These are phyloP conservation scores for Oligia latruncula DNA, from an alignment of 2,888 invertebrate genomes.

Conservation along the genomic window DNA sequence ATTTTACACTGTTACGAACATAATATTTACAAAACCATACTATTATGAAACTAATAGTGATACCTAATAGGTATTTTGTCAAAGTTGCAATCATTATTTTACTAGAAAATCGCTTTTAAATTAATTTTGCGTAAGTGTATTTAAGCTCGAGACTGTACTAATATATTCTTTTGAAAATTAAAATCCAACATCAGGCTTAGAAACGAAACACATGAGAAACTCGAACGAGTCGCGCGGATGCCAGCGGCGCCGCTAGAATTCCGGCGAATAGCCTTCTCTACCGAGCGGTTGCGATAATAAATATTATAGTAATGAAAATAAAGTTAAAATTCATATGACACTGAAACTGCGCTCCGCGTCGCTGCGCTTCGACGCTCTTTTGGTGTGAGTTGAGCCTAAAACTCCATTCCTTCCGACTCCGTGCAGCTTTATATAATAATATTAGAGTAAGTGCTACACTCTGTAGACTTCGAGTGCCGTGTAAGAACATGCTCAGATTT, in stretches of 20 bases:
- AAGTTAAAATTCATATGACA: too few species aligned
- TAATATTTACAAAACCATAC: neutral
- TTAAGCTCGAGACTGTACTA: neutral
- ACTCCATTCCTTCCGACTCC: neutral
- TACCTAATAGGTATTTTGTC: neutral
- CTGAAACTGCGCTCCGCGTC: too few species aligned
- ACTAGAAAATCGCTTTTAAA: neutral
- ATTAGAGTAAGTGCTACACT: constrained; percentile 12
- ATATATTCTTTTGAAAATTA: neutral
- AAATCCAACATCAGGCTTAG: neutral
- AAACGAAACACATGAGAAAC: too few species aligned
- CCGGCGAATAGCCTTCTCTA: too few species aligned
- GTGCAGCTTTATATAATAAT: constrained; percentile 12
- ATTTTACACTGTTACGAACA: neutral
- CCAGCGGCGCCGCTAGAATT: too few species aligned
- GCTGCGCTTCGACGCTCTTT: too few species aligned
- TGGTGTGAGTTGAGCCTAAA: neutral
- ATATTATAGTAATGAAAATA: too few species aligned
- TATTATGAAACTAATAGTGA: neutral
- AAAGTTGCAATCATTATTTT: neutral
- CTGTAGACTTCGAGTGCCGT: constrained; percentile 1
- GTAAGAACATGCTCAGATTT: constrained; percentile 28
- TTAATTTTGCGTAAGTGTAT: neutral
- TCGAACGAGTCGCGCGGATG: too few species aligned
- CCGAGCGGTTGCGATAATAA: too few species aligned